These are phyloP conservation scores for Drosophila auraria DNA, from an alignment of 1,140 invertebrate species.

Conservation along the genomic window DNA sequence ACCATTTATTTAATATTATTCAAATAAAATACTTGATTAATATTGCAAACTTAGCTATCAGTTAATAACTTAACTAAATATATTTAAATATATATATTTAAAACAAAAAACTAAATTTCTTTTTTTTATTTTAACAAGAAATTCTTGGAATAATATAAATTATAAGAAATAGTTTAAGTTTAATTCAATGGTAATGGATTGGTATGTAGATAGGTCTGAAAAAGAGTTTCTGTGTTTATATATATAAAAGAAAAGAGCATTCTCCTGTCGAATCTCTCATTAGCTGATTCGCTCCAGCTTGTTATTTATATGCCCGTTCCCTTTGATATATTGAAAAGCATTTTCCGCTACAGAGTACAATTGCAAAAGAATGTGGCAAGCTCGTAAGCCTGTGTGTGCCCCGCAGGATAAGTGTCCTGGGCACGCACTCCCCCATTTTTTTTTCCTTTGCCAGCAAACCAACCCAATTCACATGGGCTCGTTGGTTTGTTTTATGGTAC, in stretches of 20 bases:
- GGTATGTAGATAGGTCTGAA: no score
- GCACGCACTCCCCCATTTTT: conserved; percentile 21
- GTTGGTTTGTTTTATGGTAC: conserved; percentile 69
- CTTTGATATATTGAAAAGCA: conserved; percentile 80
- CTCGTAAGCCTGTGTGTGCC: conserved; percentile 40
- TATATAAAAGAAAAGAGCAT: conserved; percentile 12
- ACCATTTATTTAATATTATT: no score
- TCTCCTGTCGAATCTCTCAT: conserved; percentile 3
- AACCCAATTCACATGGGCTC: conserved; percentile 40
- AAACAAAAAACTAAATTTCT: no score
- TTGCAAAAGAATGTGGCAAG: conserved; percentile 58
- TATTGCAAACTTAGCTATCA: no score
- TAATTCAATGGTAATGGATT: no score
- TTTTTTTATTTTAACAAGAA: no score
- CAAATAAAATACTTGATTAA: no score
- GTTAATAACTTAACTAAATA: no score
- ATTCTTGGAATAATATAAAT: no score
- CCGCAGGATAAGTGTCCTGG: conserved; percentile 57
- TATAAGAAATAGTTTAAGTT: no score
- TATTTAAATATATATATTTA: no score
- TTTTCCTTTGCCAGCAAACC: conserved; percentile 23
- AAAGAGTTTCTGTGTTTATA: no score
- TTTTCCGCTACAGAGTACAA: conserved; percentile 65
- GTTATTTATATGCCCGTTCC: conserved; percentile 59
- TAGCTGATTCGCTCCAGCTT: conserved; percentile 5